A percentile compares a stretch with the other conserved stretches of the same genome.
phyloP scores from a whole-genome alignment of 2,113 vertebrate species.

The Strix uralensis region DNA sequence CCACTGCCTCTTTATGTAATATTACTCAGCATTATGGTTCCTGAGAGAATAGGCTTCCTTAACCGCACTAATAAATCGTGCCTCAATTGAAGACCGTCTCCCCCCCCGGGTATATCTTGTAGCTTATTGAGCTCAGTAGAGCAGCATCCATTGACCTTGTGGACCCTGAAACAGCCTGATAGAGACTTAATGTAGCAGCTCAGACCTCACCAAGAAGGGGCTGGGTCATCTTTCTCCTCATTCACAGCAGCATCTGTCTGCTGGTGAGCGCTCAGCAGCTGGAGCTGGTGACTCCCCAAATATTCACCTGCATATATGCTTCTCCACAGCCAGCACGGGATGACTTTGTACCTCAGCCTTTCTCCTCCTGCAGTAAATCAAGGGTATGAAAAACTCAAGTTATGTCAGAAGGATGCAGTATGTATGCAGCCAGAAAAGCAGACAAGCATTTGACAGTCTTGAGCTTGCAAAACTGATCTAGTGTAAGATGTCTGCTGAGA shows the following conservation, averaged over 20 bases:
- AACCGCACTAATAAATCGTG: background rate
- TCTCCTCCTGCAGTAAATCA: background rate
- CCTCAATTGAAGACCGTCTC: fast-evolving
- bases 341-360: background rate
- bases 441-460: background rate
- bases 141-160: background rate
- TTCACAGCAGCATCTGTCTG: background rate
- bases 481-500: background rate
- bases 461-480: background rate
- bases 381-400: background rate
- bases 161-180: background rate
- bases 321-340: fast-evolving
- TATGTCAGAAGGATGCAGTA: background rate
- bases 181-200: background rate
- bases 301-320: background rate
- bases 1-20: background rate
- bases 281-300: background rate
- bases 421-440: background rate
- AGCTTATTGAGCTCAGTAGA: background rate
- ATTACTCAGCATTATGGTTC: background rate
- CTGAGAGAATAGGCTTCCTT: background rate
- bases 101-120: fast-evolving
- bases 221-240: background rate
- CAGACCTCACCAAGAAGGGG: background rate
- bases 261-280: background rate